Evolutionary conservation across 2,888 invertebrate genomes (phyloP), one percentile per base, ranked within the genome.

Genomic region (Scaptomyza caliginosa): DNA sequence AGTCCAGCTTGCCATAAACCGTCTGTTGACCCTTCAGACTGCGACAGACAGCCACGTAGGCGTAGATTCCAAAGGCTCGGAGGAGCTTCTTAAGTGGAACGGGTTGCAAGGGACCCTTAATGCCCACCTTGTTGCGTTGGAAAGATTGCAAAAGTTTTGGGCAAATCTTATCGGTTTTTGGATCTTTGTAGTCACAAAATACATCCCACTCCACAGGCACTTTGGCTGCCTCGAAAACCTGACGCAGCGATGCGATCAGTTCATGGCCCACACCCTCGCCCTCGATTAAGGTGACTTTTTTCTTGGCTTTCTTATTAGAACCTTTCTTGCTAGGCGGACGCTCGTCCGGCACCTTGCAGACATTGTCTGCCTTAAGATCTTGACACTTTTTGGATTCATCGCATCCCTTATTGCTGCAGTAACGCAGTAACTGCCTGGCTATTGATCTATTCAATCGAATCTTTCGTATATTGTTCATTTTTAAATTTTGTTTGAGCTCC

Each of bases 201-300:
- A 96, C 94, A 90, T 99, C 98, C 92, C 98, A 99, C 88, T 98
- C 97, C 13, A 99, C 95, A 0, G 99, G 99, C 50, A 97, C 96
- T 63, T 94, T 94, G 7, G 96, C 95, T 43, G 96, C 95, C 92
- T 93, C 94, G 90, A 97, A 96, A 1, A 98, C 96, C 89, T 96
- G 95, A 90, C 95, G 95, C 5, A 98, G 96, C 0, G 96, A 94
- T 76, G 95, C 94, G 67, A 97, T 95, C 55, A 99, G 92, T 91
- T 99, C 99, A 0, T 98, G 97, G 0, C 99, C 98, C 1, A 99
- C 98, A 30, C 99, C 99, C 93, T 99, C 99, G 39, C 99, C 99
- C 0, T 98, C 98, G 65, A 99, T 97, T 50, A 98, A 92, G 0
- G 99, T 98, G 88, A 96, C 96, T 88, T 43, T 67, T 4, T 43